phyloP scores from a whole-genome alignment of 2,888 invertebrate species.

The Petrolisthes manimaculis region DNA sequence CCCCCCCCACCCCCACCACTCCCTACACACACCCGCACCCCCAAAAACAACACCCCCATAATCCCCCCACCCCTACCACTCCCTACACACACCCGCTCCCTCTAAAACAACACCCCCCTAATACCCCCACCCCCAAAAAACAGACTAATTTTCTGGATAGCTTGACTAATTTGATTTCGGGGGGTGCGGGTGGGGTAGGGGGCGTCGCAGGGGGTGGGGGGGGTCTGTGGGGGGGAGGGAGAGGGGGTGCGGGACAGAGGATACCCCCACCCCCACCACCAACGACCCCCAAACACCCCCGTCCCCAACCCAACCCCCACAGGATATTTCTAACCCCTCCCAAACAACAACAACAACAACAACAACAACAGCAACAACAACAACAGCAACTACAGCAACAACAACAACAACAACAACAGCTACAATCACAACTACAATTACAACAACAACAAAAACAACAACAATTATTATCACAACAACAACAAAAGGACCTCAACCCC shows the following conservation, averaged over 20 bases:
- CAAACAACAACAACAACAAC: too few species aligned
- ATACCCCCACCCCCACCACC: slow-evolving; percentile 9
- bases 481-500: neutral
- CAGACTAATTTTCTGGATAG: slow-evolving; percentile 4
- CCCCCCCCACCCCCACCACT: neutral
- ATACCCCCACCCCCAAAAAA: slow-evolving; percentile 21
- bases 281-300: slow-evolving; percentile 36
- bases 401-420: too few species aligned
- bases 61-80: neutral
- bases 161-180: neutral
- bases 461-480: too few species aligned
- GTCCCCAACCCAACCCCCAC: slow-evolving; percentile 39
- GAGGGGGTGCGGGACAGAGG: neutral
- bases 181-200: neutral
- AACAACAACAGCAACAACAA: too few species aligned
- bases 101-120: neutral
- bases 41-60: neutral
- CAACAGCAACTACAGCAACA: too few species aligned
- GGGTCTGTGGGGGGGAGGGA: neutral
- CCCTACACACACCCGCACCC: slow-evolving; percentile 1
- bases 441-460: too few species aligned
- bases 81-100: neutral
- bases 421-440: too few species aligned
- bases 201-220: neutral
- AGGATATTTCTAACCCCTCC: slow-evolving; percentile 17